Conservation (phyloP, 2,888 invertebrate genomes). For the Troglohyphantes excavatus region DNA sequence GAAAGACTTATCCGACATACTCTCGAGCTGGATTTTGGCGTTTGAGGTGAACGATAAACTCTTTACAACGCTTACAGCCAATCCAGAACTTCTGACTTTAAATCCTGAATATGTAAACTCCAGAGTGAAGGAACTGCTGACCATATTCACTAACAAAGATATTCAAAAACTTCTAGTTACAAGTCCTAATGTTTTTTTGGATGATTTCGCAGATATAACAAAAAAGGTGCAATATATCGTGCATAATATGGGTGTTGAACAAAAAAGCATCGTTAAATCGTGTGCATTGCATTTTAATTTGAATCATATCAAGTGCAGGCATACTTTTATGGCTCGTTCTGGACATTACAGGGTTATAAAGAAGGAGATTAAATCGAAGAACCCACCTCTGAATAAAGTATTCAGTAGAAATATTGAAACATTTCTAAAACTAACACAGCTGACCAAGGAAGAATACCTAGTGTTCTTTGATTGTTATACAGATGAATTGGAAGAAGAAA, state of each 20-base stretch:
- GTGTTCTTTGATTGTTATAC: conserved; percentile 31
- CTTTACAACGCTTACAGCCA: conserved; percentile 20
- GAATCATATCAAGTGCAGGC: conserved; percentile 53
- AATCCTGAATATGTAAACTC: conserved; percentile 38
- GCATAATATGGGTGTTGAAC: conserved; percentile 61
- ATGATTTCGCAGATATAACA: conserved; percentile 44
- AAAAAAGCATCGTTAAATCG: conserved; percentile 68
- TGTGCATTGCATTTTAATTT: conserved; percentile 65
- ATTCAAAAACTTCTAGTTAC: conserved; percentile 62
- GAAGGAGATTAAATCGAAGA: conserved; percentile 42
- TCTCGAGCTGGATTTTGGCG: conserved; percentile 5
- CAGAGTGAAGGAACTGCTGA: conserved; percentile 54
- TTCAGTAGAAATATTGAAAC: conserved; percentile 58
- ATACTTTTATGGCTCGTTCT: conserved; percentile 37
- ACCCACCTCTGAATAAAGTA: conserved; percentile 62
- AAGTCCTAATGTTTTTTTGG: conserved; percentile 56
- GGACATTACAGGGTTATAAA: conserved; percentile 35
- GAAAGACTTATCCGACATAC: conserved; percentile 34
- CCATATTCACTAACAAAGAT: conserved; percentile 65
- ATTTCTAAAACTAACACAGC: conserved; percentile 51
- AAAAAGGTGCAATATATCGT: conserved; percentile 71
- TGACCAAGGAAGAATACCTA: conserved; percentile 64
- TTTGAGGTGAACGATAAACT: conserved; percentile 51
- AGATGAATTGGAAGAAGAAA: not conserved
- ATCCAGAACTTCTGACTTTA: conserved; percentile 66